These are phyloP conservation scores for Thalassophryne amazonica DNA, from an alignment of 2,797 vertebrate species.

Conservation along the genomic window DNA sequence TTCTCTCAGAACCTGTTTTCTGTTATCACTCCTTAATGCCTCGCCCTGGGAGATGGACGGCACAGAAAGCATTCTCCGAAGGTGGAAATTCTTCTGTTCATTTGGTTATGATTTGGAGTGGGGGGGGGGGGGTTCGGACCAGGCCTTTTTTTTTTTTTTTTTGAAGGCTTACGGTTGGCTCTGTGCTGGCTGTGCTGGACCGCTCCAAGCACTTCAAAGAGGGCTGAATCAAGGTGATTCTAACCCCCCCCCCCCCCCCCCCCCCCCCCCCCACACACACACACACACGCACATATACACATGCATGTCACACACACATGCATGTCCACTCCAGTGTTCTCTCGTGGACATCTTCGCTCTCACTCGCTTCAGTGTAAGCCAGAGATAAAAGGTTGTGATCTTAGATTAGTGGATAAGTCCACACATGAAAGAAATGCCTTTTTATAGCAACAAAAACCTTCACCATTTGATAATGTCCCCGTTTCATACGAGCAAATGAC, in stretches of 20 bases:
- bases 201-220: conserved; percentile 95
- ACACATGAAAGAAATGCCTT: conserved; percentile 27
- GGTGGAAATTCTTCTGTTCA: conserved; percentile 88
- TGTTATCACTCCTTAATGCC: conserved; percentile 97
- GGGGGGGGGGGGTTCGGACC: conserved; percentile 89
- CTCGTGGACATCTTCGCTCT: conserved; percentile 51
- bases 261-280: conserved; percentile 66
- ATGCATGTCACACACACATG: conserved; percentile 71
- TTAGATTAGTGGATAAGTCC: conserved; percentile 52
- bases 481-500: conserved; percentile 2
- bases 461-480: conserved; percentile 14
- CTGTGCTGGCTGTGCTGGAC: conserved; percentile 85
- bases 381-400: conserved; percentile 58
- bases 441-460: conserved; percentile 26
- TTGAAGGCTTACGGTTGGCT: conserved; percentile 81
- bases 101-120: conserved; percentile 99
- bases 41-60: conserved; percentile 83
- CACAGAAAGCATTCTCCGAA: conserved; percentile 81
- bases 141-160: no score
- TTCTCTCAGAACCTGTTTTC: conserved; percentile 90
- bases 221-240: conserved; percentile 96
- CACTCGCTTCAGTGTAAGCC: conserved; percentile 43
- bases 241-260: conserved; percentile 53
- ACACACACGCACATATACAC: conserved; percentile 60
- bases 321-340: conserved; percentile 46